Evolutionary conservation across 2,113 vertebrate genomes (phyloP), one percentile per base, ranked within the genome.

Genomic region (Phyllopteryx taeniolatus): DNA sequence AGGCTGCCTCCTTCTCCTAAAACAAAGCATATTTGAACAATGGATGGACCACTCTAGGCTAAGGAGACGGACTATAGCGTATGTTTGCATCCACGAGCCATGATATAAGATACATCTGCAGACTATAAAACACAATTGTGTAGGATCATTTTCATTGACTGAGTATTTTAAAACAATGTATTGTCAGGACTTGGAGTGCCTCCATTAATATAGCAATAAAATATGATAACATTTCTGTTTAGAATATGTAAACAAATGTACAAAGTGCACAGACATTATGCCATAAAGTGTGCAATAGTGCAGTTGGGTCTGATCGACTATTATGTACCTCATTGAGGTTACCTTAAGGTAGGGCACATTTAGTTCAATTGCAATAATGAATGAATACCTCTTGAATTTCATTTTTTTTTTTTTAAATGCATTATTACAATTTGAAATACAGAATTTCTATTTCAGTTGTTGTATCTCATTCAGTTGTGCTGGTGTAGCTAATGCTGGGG

Each of bases 1-100:
- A 96, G 71, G 95, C 90, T 43, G 90, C 92, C 70, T 92, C 90
- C 84, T 96, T 96, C 83, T 98, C 96, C 96, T 99, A 79, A 1
- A 73, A 61, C 4, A 27, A 0, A 65, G 44, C 43, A 31, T 9
- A 22, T 44, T 47, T 47, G 22, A 44, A 44, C 12, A 64, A 20
- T 11, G 8, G 17, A 20, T 62, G 7, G 14, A 3, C 17, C n/a
- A 59, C 56, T 35, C 4, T 2, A 8, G 5, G 39, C n/a, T 14
- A 14, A 46, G 57, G 4, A 3, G 35, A 39, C 0, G n/a, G 9
- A 56, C 10, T 14, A 2, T 14, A 14, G 12, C 12, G 6, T 3
- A 22, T 42, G 5, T 63, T 43, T 63, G 61, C 20, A 64, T n/a
- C 5, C 11, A 64, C 12, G 0, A 6, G 13, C 7, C 14, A 66